Percentiles rank a stretch among this genome's conserved stretches.
Evolutionary conservation across 1,140 invertebrate genomes (phyloP).

Genomic region (Zophobas morio): DNA sequence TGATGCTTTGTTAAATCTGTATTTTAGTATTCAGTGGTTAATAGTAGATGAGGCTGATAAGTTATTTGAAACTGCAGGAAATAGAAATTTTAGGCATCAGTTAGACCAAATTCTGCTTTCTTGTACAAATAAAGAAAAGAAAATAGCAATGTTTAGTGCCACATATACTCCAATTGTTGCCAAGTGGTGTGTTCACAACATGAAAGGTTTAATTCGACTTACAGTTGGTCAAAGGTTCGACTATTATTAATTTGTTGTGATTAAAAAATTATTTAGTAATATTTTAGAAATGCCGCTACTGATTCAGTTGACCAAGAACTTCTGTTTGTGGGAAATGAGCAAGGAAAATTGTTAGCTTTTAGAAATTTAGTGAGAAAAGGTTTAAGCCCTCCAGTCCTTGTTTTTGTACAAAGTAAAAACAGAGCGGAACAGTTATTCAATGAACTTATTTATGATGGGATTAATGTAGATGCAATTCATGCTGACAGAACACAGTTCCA

Average conservation of each 20-base stretch:
- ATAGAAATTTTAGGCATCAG: slow-evolving; percentile 89
- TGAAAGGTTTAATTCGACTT: slow-evolving; percentile 87
- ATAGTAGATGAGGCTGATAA: slow-evolving; percentile 97
- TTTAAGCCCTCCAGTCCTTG: slow-evolving; percentile 89
- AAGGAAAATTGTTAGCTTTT: slow-evolving; percentile 92
- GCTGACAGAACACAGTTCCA: slow-evolving; percentile 90
- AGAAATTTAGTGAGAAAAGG: slow-evolving; percentile 88
- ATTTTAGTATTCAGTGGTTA: slow-evolving; percentile 87
- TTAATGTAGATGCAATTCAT: slow-evolving; percentile 96
- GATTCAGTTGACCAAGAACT: slow-evolving; percentile 92
- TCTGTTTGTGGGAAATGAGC: slow-evolving; percentile 92
- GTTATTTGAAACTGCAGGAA: slow-evolving; percentile 86
- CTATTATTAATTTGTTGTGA: no score
- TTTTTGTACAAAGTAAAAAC: slow-evolving; percentile 93
- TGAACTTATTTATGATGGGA: slow-evolving; percentile 93
- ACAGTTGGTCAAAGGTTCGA: slow-evolving; percentile 83
- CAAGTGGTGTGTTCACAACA: slow-evolving; percentile 91
- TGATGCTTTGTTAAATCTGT: slow-evolving; percentile 32
- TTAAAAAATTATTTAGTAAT: slow-evolving; percentile 24
- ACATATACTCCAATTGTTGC: slow-evolving; percentile 92
- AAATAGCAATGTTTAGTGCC: slow-evolving; percentile 89
- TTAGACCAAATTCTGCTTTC: slow-evolving; percentile 85
- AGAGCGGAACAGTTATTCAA: slow-evolving; percentile 93
- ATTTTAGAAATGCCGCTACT: slow-evolving; percentile 86
- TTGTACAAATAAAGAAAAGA: slow-evolving; percentile 76